Evolutionary conservation across 2,888 invertebrate genomes (phyloP).

Genomic region (Synanthedon andrenaeformis): DNA sequence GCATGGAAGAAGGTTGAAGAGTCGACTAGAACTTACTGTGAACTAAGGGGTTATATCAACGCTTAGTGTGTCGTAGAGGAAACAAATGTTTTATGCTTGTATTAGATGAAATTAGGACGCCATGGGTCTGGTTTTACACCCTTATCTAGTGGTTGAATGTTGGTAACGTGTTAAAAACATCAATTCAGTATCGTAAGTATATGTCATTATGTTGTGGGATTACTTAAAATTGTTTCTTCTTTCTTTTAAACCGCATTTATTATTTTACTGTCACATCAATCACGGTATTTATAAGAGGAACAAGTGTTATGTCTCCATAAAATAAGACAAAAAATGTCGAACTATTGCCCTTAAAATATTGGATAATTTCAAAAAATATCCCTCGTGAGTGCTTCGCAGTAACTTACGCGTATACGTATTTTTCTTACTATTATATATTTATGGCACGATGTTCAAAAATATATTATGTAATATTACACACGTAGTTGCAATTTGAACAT

Average conservation of each 20-base stretch:
- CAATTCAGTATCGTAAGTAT: constrained; percentile 48
- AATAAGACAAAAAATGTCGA: too few species aligned
- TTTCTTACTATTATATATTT: too few species aligned
- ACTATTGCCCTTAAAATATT: too few species aligned
- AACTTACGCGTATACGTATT: too few species aligned
- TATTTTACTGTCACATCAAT: constrained; percentile 36
- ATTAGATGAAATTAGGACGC: constrained; percentile 17
- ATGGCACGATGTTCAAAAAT: too few species aligned
- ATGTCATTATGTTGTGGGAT: constrained; percentile 56
- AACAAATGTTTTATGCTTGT: constrained; percentile 46
- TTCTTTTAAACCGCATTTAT: constrained; percentile 44
- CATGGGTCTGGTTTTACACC: constrained; percentile 43
- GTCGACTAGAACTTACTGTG: background rate
- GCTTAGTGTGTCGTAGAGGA: constrained; percentile 63
- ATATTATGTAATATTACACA: too few species aligned
- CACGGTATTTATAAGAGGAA: too few species aligned
- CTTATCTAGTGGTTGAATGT: constrained; percentile 33
- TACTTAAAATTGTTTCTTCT: constrained; percentile 43
- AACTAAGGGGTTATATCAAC: constrained; percentile 8
- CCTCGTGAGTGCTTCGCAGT: too few species aligned
- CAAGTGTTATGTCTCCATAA: too few species aligned
- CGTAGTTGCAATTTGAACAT: too few species aligned
- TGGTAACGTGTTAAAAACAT: constrained; percentile 24
- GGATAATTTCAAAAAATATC: too few species aligned
- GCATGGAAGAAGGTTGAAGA: background rate